Base-by-base conservation (phyloP, 2,888 invertebrate genomes). In the Lepidochitona cinerea region DNA sequence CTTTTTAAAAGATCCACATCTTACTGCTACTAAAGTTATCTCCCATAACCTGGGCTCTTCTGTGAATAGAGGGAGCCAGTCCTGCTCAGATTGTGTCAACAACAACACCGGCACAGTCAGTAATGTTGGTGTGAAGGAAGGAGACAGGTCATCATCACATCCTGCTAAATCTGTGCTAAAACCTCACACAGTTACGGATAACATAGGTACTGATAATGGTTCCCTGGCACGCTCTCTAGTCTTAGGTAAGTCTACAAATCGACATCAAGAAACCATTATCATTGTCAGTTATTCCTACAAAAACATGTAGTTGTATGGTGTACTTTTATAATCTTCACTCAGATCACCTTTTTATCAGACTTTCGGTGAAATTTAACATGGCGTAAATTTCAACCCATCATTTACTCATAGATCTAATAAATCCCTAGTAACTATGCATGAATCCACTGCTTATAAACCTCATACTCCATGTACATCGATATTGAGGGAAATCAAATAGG, bases 191-290 rank as follows among this genome's bases (percentile, higher is more conserved):
- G 18, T 29, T 14, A 23, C 36, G 5, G 74, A 76, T 6, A 75
- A 75, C 26, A 80, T 81, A 72, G 84, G 84, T 6, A 78, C 79
- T 29, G 89, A 89, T 75, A 88, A 88, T 77, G 85, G 85, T n/a
- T 88, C 88, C 26, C 64, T 88, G 4, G 84, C 83, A 5, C 79
- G 87, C 35, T 79, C 83, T 35, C 80, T 85, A 12, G 76, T 88
- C 33, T 73, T 88, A 73, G 89, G 89, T 89, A 67, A 70, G 80
- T n/a, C n/a, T n/a, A n/a, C n/a, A n/a, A n/a, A n/a, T n/a, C n/a
- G n/a, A n/a, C n/a, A n/a, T n/a, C n/a, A n/a, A n/a, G n/a, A n/a
- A n/a, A n/a, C n/a, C n/a, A n/a, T n/a, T n/a, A n/a, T n/a, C n/a
- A n/a, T n/a, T n/a, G n/a, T n/a, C n/a, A n/a, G n/a, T n/a, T n/a